Evolutionary conservation across 2,888 invertebrate species (phyloP), one percentile per base, ranked within the genome.

Genomic region (Noctua comes): DNA sequence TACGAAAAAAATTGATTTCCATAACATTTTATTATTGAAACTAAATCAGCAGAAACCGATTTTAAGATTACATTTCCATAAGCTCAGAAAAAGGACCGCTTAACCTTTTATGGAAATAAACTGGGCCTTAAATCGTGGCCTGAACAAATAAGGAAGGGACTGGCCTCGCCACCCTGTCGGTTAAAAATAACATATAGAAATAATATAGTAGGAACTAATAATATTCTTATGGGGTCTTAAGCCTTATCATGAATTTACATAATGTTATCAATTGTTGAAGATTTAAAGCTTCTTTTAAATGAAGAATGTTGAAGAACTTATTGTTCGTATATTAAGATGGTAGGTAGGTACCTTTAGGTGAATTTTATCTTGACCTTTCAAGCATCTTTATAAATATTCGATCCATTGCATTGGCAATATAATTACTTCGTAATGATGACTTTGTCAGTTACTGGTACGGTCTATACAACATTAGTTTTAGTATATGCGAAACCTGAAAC

Each of bases 71-170:
- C 86, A 85, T 86, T 84, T 79, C 87, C 88, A 87, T 86, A 86
- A 85, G 87, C 85, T 85, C 79, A 76, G 83, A 89, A 89, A 86
- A 88, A 84, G 86, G 86, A 76, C 51, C 77, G 84, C 85, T 85
- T 82, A 89, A 89, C 90, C 91, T 90, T 92, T 92, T 92, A 92
- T 92, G 92, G 88, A 88, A 92, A 92, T 91, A 91, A 87, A 89
- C 77, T 84, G 77, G 83, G 78, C 81, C 86, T 88, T 91, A 89
- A 91, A 91, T 88, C 90, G 90, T 88, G 86, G 88, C 86, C 91
- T 91, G 89, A 91, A 91, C 92, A 92, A 92, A 92, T 91, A 91
- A 85, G 83, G 88, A 88, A 90, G 83, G 89, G 89, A 83, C 89
- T 80, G 89, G 69, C 73, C 79, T 72, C 73, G 71, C 83, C 86